Base-by-base conservation (phyloP, 2,113 vertebrate genomes). In the Aegithalos caudatus region DNA sequence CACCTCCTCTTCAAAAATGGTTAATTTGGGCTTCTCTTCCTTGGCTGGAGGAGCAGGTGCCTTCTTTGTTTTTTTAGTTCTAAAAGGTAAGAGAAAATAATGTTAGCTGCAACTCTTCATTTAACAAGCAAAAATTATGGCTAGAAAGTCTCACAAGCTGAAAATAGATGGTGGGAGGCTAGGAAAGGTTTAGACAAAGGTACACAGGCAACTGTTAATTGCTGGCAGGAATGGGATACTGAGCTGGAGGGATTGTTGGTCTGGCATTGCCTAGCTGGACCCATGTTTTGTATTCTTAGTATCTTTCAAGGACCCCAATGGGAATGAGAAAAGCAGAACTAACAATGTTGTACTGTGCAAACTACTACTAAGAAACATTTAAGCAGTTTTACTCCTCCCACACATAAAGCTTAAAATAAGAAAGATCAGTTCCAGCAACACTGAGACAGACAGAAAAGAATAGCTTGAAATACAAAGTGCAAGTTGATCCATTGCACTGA, bases 1-100 rank as follows among this genome's bases (percentile, higher is more conserved):
- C 4, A 78, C 71, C 67, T 98, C 98, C 33, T 98, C 98, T 64
- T 98, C 98, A 95, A 98, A 99, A 96, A 98, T 96, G 38, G 92
- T 97, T 86, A 96, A 86, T 77, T 96, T 97, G 33, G 97, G 86
- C 6, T 80, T 97, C 23, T 70, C 94, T 80, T 96, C 61, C 51
- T 88, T 95, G 62, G 57, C 22, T 62, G 66, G 74, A 79, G 79
- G 12, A 38, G 50, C 86, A 54, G 72, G 71, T 45, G 69, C 31
- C 78, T 97, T 97, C 95, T 97, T 98, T 65, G 77, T 2, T 84
- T 97, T 98, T 96, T 98, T 98, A 90, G 97, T 98, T 94, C 98
- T 99, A 85, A 86, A 90, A 53, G 12, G 38, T n/a, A 65, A 90
- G 6, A 93, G 64, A 81, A 48, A 92, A 86, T 53, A 67, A 95